phyloP scores from a whole-genome alignment of 2,888 invertebrate species.

The Fabriciana adippe region DNA sequence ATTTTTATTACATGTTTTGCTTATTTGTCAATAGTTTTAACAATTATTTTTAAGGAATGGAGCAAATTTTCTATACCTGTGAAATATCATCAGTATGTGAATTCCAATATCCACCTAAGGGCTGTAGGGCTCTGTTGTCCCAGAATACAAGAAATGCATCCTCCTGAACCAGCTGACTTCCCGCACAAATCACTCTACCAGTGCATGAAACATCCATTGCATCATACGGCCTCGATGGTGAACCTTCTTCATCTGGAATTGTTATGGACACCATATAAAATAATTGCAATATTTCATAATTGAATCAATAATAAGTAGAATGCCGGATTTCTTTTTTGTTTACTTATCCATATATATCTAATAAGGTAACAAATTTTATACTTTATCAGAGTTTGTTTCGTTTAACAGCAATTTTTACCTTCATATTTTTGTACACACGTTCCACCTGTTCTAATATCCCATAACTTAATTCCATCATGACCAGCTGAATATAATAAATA shows the following conservation, averaged over 20 bases:
- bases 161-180: conserved; percentile 86
- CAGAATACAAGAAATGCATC: conserved; percentile 91
- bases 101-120: conserved; percentile 91
- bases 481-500: conserved; percentile 83
- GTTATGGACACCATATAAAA: no score
- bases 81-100: conserved; percentile 92
- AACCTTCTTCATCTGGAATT: conserved; percentile 63
- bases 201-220: conserved; percentile 89
- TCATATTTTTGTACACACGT: conserved; percentile 64
- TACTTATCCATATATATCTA: no score
- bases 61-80: conserved; percentile 68
- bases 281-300: no score
- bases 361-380: no score
- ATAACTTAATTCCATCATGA: conserved; percentile 83
- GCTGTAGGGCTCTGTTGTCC: conserved; percentile 85
- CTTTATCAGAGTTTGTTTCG: not conserved
- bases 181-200: conserved; percentile 87
- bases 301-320: no score
- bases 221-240: conserved; percentile 80
- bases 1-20: not conserved
- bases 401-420: conserved; percentile 48
- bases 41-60: no score
- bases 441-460: conserved; percentile 83
- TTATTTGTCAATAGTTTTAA: no score
- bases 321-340: no score